Base-by-base conservation (phyloP, 2,797 vertebrate species). In the Odontamblyopus lacepedii region DNA sequence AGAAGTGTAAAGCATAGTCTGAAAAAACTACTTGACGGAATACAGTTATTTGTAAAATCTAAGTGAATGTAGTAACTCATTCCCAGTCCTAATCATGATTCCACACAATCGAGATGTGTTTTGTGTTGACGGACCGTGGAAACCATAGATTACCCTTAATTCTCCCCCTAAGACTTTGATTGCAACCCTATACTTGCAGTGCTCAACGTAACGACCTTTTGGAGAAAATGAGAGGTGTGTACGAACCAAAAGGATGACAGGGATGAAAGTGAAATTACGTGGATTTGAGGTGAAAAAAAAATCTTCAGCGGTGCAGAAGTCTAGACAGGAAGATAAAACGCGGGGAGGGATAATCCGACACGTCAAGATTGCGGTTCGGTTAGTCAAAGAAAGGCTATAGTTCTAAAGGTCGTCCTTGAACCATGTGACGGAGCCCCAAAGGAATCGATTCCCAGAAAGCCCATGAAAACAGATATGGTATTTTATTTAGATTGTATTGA, bases 401-500 rank as follows among this genome's bases (percentile, higher is more conserved):
- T 55, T 56, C 19, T 23, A 66, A 66, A 75, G 64, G 66, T 76
- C 44, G 15, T 65, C 72, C 76, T 78, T 75, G 69, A 78, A 79
- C 75, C 63, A 79, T 72, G 69, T 70, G 67, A 82, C 64, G 73
- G 79, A 64, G 56, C 57, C 76, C 76, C 75, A 41, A 12, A 77
- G 72, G 82, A 88, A 79, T 84, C 71, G 5, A 69, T 70, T 79
- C 59, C 82, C 69, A 83, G 76, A 85, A 85, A 72, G 23, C 63
- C 69, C 29, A 35, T 77, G 82, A 81, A 84, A 86, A 59, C 57
- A 71, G 73, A 87, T 74, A 67, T 55, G 27, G 51, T 71, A 35
- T 69, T 72, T 72, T 77, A 83, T 83, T 75, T 78, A 69, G 41
- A 73, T 63, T 70, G 44, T 75, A 90, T 86, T 79, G 76, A 85